phyloP scores from a whole-genome alignment of 1,140 invertebrate species.

The Heliconius hewitsoni region DNA sequence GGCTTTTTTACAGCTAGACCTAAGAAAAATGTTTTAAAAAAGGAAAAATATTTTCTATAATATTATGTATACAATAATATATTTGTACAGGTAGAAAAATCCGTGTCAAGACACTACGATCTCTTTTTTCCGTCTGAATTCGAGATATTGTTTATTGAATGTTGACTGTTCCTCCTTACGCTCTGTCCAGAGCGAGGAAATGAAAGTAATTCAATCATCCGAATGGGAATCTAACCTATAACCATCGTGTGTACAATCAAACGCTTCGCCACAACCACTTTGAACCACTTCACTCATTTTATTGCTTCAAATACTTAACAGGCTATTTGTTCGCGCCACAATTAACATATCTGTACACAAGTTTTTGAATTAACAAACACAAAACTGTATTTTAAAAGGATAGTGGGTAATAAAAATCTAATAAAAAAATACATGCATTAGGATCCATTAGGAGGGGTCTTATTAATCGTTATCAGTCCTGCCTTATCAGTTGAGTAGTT shows the following conservation, averaged over 20 bases:
- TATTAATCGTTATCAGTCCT: conserved; percentile 37
- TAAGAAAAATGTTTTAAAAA: too few relatives aligned
- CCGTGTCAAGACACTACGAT: too few relatives aligned
- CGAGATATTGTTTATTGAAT: too few relatives aligned
- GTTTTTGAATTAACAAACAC: conserved; percentile 12
- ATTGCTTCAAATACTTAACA: conserved; percentile 8
- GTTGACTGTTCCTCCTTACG: too few relatives aligned
- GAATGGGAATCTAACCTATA: not conserved
- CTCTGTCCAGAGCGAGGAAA: too few relatives aligned
- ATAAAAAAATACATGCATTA: conserved; percentile 39
- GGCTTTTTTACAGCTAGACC: too few relatives aligned
- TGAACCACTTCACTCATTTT: not conserved
- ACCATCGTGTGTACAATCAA: not conserved
- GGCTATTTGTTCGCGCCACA: conserved; percentile 11
- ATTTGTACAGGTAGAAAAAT: too few relatives aligned
- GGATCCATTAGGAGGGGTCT: conserved; percentile 37
- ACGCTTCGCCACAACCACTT: not conserved
- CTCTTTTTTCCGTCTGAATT: too few relatives aligned
- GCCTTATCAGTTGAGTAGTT: conserved; percentile 42
- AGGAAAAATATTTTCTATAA: too few relatives aligned
- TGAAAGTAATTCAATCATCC: too few relatives aligned
- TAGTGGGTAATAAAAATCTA: conserved; percentile 32
- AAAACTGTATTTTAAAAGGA: conserved; percentile 25
- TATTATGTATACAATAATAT: too few relatives aligned
- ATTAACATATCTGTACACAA: conserved; percentile 12